phyloP scores from a whole-genome alignment of 1,140 invertebrate genomes.

The Pemphigus obesinymphae region DNA sequence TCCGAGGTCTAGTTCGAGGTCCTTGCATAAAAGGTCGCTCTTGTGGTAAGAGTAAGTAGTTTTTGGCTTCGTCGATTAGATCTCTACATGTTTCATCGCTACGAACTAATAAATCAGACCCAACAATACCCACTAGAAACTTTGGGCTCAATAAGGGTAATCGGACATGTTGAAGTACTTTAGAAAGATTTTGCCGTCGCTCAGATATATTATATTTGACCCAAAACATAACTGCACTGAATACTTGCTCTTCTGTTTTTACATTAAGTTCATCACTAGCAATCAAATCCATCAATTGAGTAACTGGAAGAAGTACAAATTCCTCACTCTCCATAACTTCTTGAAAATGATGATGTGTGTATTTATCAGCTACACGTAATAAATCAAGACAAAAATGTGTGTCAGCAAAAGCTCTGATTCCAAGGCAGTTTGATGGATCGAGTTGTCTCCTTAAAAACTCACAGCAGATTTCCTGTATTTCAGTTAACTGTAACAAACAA shows the following conservation, averaged over 20 bases:
- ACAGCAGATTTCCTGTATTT: constrained; percentile 93
- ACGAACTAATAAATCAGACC: constrained; percentile 89
- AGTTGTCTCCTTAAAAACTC: constrained; percentile 96
- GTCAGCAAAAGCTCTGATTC: constrained; percentile 97
- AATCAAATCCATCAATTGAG: constrained; percentile 95
- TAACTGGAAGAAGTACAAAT: constrained; percentile 88
- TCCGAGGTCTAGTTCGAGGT: constrained; percentile 83
- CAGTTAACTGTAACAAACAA: constrained; percentile 87
- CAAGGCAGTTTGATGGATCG: constrained; percentile 95
- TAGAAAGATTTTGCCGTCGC: constrained; percentile 79
- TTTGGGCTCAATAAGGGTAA: constrained; percentile 92
- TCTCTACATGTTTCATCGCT: constrained; percentile 95
- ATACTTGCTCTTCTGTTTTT: constrained; percentile 89
- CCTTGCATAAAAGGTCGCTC: constrained; percentile 96
- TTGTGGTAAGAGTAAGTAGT: constrained; percentile 93
- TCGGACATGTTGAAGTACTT: constrained; percentile 93
- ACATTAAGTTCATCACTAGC: constrained; percentile 97
- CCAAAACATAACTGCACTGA: constrained; percentile 97
- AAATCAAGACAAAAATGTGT: constrained; percentile 95
- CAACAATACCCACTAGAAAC: constrained; percentile 95
- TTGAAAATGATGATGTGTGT: constrained; percentile 96
- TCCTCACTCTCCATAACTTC: constrained; percentile 98
- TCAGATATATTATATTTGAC: constrained; percentile 95
- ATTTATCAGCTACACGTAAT: constrained; percentile 92
- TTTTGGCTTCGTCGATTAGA: constrained; percentile 96